Conservation (phyloP, 2,888 invertebrate species). For the Rhabditoides inermis region DNA sequence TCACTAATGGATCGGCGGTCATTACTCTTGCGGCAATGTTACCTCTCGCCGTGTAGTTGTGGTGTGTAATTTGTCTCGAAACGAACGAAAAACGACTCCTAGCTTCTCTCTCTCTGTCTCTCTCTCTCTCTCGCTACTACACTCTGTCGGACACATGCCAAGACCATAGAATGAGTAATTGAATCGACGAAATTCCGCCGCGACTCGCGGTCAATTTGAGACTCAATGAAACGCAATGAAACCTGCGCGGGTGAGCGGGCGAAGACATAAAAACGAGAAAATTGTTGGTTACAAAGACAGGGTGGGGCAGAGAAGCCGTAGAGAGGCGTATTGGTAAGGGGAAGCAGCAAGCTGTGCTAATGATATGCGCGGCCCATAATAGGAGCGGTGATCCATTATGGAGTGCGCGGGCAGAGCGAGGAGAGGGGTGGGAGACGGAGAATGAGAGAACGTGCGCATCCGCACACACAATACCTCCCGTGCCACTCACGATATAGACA, state of each 20-base stretch:
- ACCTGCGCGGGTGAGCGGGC: background rate
- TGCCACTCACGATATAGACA: too few relatives aligned
- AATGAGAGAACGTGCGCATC: background rate
- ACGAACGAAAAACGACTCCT: conserved; percentile 1
- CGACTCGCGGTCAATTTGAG: background rate
- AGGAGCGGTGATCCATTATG: conserved; percentile 10
- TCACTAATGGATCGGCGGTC: too few relatives aligned
- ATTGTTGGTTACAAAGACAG: too few relatives aligned
- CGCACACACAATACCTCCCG: too few relatives aligned
- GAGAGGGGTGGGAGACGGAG: background rate
- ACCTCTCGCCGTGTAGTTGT: too few relatives aligned
- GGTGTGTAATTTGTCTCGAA: too few relatives aligned
- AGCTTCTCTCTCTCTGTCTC: conserved; percentile 1
- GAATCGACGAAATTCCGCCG: background rate
- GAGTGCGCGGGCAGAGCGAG: conserved; percentile 4
- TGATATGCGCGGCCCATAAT: background rate
- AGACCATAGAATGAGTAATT: background rate
- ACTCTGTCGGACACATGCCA: background rate
- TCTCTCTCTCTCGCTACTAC: too few relatives aligned
- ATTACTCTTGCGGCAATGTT: too few relatives aligned
- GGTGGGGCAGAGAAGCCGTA: too few relatives aligned
- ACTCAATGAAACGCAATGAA: background rate
- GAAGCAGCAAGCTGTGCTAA: background rate
- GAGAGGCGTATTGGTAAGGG: too few relatives aligned
- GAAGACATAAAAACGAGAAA: too few relatives aligned